Conservation (phyloP, 2,888 invertebrate species). For the Hoplodrina ambigua region DNA sequence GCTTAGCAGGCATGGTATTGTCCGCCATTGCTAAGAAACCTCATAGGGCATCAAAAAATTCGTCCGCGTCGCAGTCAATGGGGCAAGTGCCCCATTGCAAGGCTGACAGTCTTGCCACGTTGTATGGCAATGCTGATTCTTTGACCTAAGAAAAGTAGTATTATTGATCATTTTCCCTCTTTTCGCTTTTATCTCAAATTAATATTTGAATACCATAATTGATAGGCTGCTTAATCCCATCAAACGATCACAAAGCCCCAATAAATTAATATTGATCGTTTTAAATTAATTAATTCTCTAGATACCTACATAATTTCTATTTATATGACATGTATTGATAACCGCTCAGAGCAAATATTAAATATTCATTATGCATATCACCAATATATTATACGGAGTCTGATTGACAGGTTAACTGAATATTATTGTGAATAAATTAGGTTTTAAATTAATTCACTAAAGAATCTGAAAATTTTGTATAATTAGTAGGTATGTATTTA, state of each 20-base stretch:
- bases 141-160: too few relatives aligned
- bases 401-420: constrained; percentile 14
- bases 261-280: neutral
- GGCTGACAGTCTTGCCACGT: too few relatives aligned
- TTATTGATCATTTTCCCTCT: neutral
- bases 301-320: neutral
- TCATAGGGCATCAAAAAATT: too few relatives aligned
- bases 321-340: neutral
- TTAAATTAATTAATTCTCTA: constrained; percentile 20
- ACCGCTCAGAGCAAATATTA: constrained; percentile 17
- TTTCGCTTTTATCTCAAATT: neutral
- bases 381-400: neutral
- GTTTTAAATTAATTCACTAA: too few relatives aligned
- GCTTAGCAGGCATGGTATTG: too few relatives aligned
- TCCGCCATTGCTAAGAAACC: too few relatives aligned
- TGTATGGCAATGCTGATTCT: too few relatives aligned
- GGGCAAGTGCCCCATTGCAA: too few relatives aligned
- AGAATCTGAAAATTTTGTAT: too few relatives aligned
- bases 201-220: constrained; percentile 7
- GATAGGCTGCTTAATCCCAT: neutral
- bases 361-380: constrained; percentile 26
- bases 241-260: neutral
- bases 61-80: too few relatives aligned
- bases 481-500: too few relatives aligned
- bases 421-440: constrained; percentile 9